Evolutionary conservation across 2,113 vertebrate species (phyloP).

Genomic region (Cinclus cinclus): DNA sequence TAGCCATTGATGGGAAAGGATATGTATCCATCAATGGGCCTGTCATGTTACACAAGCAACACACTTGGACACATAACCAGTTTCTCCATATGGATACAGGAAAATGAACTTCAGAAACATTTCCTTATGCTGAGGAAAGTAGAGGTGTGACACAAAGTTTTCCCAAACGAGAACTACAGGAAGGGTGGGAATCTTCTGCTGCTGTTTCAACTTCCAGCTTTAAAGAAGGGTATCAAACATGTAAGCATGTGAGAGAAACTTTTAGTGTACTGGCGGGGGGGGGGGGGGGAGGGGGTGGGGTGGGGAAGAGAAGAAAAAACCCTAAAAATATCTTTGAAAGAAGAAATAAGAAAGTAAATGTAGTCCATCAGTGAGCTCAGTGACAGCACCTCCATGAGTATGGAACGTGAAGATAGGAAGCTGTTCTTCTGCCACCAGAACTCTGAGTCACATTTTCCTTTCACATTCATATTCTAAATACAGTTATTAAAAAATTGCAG

Average conservation of each 20-base stretch:
- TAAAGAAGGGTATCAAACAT: background rate
- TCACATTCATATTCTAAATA: background rate
- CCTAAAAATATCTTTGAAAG: background rate
- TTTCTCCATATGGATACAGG: background rate
- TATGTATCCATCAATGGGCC: background rate
- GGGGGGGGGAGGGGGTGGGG: too few species aligned
- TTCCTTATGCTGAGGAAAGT: background rate
- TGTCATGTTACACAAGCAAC: background rate
- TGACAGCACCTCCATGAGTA: background rate
- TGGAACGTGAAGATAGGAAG: background rate
- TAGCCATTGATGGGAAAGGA: background rate
- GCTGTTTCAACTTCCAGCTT: background rate
- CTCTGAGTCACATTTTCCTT: background rate
- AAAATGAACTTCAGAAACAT: background rate
- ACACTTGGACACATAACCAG: background rate
- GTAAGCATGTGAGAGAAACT: background rate
- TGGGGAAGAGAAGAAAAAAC: fast-evolving
- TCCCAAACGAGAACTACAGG: background rate
- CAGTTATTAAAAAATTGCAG: background rate
- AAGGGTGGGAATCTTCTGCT: background rate
- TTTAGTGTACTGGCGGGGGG: fast-evolving
- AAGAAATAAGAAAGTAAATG: background rate
- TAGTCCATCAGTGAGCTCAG: background rate
- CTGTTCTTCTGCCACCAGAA: background rate
- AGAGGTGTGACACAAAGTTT: background rate